Base-by-base conservation (phyloP, 1,140 invertebrate species). In the Oedothorax gibbosus region DNA sequence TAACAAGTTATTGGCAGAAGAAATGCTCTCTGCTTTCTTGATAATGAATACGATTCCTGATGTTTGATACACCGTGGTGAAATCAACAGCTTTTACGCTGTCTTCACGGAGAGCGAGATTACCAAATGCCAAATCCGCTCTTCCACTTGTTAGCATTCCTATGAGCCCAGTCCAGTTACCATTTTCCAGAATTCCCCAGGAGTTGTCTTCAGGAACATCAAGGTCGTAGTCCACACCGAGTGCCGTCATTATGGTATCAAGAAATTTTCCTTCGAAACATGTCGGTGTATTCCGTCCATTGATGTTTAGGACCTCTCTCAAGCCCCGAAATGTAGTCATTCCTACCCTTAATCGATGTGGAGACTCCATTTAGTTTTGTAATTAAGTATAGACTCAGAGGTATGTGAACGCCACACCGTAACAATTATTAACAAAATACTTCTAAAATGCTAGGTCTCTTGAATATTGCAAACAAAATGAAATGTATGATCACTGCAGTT, bases 81-180 rank as follows among this genome's bases (percentile, higher is more conserved):
- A 73, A 14, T 73, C 71, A 14, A 73, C 71, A 8, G 54, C 71
- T 14, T 15, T 56, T 12, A 10, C 14, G 20, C 71, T 73, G n/a
- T 73, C 71, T 20, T 73, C n/a, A 7, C 51, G 15, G 7, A 56
- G 7, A 12, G 11, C 71, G n/a, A 73, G 35, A 8, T 11, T 20
- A 8, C 54, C 57, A 7, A 73, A 12, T 14, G 71, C 71, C 51
- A 73, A 56, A 20, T 73, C 71, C 12, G 54, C 71, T 57, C 57
- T 54, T 7, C 12, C n/a, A 11, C 53, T 20, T 18, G 54, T 54
- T n/a, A 73, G 21, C 54, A 73, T 57, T 4, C 71, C 71, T n/a
- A 73, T 57, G 10, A 73, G 51, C 10, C 71, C 71, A 7, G 53
- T 56, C 71, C n/a, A n/a, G n/a, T n/a, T n/a, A n/a, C n/a, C n/a